A percentile compares a stretch with the other conserved stretches of the same genome.
These are phyloP conservation scores for Entomobrya multifasciata DNA, from an alignment of 2,888 invertebrate species.

Conservation along the genomic window DNA sequence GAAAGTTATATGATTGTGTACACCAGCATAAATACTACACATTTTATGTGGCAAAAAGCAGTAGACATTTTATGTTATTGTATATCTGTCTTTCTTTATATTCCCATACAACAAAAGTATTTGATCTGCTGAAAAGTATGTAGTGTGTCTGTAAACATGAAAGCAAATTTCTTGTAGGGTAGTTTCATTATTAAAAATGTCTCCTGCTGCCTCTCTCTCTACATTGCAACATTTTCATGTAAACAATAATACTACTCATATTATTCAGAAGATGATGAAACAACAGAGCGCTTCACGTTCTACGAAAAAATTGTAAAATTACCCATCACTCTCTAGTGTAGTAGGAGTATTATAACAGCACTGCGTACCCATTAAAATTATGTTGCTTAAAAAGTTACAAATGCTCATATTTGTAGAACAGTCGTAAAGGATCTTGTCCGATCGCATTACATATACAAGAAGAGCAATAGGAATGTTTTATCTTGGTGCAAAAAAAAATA, in stretches of 20 bases:
- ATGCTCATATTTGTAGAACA: too few species aligned
- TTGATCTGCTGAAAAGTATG: slow-evolving; percentile 35
- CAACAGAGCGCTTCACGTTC: too few species aligned
- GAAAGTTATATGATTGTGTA: not conserved
- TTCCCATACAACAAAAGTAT: not conserved
- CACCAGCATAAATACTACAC: not conserved
- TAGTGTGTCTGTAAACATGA: slow-evolving; percentile 38
- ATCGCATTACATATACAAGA: slow-evolving; percentile 16
- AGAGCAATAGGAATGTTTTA: not conserved
- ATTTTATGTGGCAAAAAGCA: not conserved
- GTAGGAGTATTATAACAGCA: too few species aligned
- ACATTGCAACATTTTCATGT: slow-evolving; percentile 34
- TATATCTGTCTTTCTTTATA: not conserved
- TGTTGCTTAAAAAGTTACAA: too few species aligned
- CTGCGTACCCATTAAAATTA: too few species aligned
- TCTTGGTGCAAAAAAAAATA: slow-evolving; percentile 46
- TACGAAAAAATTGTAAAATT: too few species aligned
- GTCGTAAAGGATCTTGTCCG: too few species aligned
- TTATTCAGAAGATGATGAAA: not conserved
- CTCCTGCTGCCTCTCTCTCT: slow-evolving; percentile 32
- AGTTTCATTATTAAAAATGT: slow-evolving; percentile 50
- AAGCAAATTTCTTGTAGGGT: slow-evolving; percentile 38
- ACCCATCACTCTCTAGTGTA: too few species aligned
- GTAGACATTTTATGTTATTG: not conserved
- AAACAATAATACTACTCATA: slow-evolving; percentile 13